These are phyloP conservation scores for Sula dactylatra DNA, from an alignment of 2,113 vertebrate species.

Conservation along the genomic window DNA sequence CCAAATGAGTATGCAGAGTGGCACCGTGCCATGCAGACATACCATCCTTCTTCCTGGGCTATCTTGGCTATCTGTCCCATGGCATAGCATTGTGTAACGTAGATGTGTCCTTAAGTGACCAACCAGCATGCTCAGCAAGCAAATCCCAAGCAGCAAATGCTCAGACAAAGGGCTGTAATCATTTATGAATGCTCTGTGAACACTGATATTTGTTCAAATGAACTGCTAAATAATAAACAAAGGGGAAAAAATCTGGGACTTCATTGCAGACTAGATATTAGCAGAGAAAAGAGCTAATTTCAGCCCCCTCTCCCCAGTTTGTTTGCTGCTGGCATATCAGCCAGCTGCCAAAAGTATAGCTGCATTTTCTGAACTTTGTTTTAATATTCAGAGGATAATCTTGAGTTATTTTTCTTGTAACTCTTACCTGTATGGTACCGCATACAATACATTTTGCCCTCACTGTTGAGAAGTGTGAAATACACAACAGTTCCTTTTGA, in stretches of 20 bases:
- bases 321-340: not conserved
- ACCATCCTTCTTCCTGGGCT: constrained; percentile 35
- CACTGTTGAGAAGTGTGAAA: not conserved
- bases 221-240: not conserved
- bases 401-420: not conserved
- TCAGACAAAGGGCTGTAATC: not conserved
- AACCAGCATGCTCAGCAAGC: not conserved
- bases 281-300: not conserved
- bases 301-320: not conserved
- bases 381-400: not conserved
- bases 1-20: not conserved
- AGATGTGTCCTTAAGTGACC: constrained; percentile 29
- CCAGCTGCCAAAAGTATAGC: not conserved
- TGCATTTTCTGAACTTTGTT: not conserved
- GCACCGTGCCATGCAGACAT: constrained; percentile 14
- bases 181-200: not conserved
- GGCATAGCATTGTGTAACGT: not conserved
- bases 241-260: not conserved
- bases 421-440: not conserved
- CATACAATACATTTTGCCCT: not conserved
- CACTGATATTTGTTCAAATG: not conserved
- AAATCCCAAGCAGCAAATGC: not conserved
- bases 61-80: constrained; percentile 1
- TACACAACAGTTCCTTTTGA: not conserved
- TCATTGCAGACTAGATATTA: not conserved